phyloP scores from a whole-genome alignment of 2,797 vertebrate species.

The Lateolabrax maculatus region DNA sequence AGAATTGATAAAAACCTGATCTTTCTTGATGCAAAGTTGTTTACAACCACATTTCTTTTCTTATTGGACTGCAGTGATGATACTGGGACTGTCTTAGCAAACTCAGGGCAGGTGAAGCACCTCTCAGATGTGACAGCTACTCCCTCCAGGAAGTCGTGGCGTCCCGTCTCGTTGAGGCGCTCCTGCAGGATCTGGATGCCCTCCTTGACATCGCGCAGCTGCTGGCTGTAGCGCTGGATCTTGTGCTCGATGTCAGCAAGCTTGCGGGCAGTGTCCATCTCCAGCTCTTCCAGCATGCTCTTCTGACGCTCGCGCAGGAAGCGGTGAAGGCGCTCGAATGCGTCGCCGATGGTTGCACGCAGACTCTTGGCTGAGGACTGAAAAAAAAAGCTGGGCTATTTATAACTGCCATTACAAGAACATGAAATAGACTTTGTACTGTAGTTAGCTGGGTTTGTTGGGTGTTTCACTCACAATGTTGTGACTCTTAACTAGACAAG shows the following conservation, averaged over 20 bases:
- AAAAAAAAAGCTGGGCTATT: neutral
- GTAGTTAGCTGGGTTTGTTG: conserved; percentile 21
- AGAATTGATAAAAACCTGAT: conserved; percentile 13
- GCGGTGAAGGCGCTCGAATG: conserved; percentile 94
- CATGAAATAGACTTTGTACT: conserved; percentile 17
- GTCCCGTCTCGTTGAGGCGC: conserved; percentile 90
- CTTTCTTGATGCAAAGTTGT: neutral
- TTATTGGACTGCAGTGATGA: conserved; percentile 11
- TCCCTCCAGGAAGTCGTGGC: conserved; percentile 93
- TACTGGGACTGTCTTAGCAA: conserved; percentile 12
- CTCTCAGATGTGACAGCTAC: conserved; percentile 93
- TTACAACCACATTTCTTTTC: conserved; percentile 9
- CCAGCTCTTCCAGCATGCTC: conserved; percentile 98
- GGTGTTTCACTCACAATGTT: conserved; percentile 37
- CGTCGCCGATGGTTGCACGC: conserved; percentile 93
- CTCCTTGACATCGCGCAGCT: conserved; percentile 96
- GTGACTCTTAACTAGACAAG: conserved; percentile 51
- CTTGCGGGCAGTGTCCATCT: conserved; percentile 93
- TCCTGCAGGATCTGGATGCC: conserved; percentile 98
- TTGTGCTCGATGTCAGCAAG: conserved; percentile 97
- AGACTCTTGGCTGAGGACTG: conserved; percentile 97
- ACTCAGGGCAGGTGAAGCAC: conserved; percentile 72
- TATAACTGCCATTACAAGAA: conserved; percentile 7
- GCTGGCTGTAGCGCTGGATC: conserved; percentile 97
- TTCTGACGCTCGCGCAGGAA: conserved; percentile 96